A percentile compares a stretch with the other conserved stretches of the same genome.
These are phyloP conservation scores for Napeogenes sylphis DNA, from an alignment of 2,888 invertebrate species.

Conservation along the genomic window DNA sequence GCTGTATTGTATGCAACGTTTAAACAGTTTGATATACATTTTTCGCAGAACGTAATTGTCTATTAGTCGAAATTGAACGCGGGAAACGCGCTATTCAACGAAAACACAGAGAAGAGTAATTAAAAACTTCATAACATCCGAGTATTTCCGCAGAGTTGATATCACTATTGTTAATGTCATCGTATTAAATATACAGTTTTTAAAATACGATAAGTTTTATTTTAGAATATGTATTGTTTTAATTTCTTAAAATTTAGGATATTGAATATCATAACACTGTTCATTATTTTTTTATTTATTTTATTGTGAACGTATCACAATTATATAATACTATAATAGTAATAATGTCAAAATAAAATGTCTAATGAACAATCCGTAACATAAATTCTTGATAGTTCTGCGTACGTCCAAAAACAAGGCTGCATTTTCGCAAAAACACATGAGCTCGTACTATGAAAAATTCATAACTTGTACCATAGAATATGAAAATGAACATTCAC, in stretches of 20 bases:
- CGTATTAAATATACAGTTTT: conserved; percentile 3
- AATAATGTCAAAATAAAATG: neutral
- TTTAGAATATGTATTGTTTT: neutral
- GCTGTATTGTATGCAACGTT: neutral
- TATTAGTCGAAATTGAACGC: conserved; percentile 28
- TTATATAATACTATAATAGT: no score
- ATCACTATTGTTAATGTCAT: conserved; percentile 13
- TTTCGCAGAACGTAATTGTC: conserved; percentile 22
- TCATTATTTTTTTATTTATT: no score
- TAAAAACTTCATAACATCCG: conserved; percentile 38
- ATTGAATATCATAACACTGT: no score
- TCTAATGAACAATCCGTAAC: conserved; percentile 8
- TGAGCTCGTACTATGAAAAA: conserved; percentile 56
- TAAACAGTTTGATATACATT: no score
- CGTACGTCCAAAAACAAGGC: conserved; percentile 54
- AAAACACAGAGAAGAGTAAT: conserved; percentile 37
- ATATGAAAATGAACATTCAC: conserved; percentile 29
- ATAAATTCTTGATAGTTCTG: conserved; percentile 22
- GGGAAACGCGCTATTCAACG: conserved; percentile 32
- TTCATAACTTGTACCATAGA: conserved; percentile 60
- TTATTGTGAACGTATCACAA: no score
- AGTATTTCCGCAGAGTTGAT: conserved; percentile 27
- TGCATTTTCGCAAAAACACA: conserved; percentile 54
- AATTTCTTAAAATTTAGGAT: neutral
- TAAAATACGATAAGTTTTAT: neutral